A percentile compares a stretch with the other conserved stretches of the same genome.
phyloP scores from a whole-genome alignment of 2,888 invertebrate species.

The Erebia aethiops region DNA sequence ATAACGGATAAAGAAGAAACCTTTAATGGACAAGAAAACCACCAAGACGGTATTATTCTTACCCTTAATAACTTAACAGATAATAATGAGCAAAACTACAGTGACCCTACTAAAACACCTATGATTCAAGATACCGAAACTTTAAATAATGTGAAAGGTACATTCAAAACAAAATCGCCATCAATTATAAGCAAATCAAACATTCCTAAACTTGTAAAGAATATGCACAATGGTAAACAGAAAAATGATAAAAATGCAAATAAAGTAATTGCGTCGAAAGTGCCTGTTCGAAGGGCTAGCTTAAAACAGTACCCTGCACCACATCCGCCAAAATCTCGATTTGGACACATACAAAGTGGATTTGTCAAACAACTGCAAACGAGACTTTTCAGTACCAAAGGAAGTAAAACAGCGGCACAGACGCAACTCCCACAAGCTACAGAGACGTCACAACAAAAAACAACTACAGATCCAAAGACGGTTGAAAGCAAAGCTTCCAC shows the following conservation, averaged over 20 bases:
- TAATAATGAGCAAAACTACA: not conserved
- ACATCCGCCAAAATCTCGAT: slow-evolving; percentile 74
- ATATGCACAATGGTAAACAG: slow-evolving; percentile 57
- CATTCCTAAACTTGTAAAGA: slow-evolving; percentile 71
- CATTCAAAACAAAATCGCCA: slow-evolving; percentile 16
- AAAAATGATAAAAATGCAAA: slow-evolving; percentile 64
- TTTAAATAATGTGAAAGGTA: slow-evolving; percentile 11
- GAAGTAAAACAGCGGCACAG: slow-evolving; percentile 46
- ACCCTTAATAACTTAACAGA: not conserved
- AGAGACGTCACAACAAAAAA: slow-evolving; percentile 41
- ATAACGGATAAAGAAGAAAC: not conserved
- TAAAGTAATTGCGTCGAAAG: slow-evolving; percentile 69
- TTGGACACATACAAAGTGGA: slow-evolving; percentile 74
- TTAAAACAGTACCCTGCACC: slow-evolving; percentile 71
- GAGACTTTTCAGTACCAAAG: slow-evolving; percentile 66
- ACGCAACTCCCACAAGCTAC: not conserved
- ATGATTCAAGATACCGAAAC: not conserved
- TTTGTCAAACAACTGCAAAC: slow-evolving; percentile 77
- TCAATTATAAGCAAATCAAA: slow-evolving; percentile 58
- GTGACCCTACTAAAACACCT: not conserved
- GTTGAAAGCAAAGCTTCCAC: slow-evolving; percentile 63
- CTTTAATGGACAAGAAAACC: not conserved
- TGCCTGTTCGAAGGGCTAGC: slow-evolving; percentile 68
- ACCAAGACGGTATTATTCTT: not conserved
- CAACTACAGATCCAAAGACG: slow-evolving; percentile 39